Conservation (phyloP, 2,888 invertebrate genomes). For the Malthinus flaveolus region DNA sequence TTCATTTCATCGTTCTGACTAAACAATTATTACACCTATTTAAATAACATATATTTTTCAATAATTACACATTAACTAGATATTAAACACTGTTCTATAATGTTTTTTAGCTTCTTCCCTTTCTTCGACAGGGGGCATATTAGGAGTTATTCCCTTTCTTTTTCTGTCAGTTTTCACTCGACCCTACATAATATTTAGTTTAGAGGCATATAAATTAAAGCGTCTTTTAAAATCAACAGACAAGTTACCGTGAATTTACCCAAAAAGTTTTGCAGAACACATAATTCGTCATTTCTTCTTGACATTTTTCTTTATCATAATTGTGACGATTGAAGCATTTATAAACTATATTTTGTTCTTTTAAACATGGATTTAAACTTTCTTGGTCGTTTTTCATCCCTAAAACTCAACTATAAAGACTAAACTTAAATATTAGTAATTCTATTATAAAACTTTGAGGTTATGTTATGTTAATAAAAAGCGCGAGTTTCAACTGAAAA, state of each 20-base stretch:
- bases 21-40: no score
- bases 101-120: slow-evolving; percentile 68
- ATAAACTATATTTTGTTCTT: slow-evolving; percentile 75
- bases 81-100: slow-evolving; percentile 42
- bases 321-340: slow-evolving; percentile 72
- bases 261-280: slow-evolving; percentile 80
- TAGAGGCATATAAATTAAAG: neutral
- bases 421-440: no score
- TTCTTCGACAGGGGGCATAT: slow-evolving; percentile 71
- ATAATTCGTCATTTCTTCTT: slow-evolving; percentile 73
- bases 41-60: neutral
- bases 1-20: no score
- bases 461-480: no score
- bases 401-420: no score
- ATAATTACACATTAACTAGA: neutral
- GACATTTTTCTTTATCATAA: slow-evolving; percentile 68
- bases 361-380: slow-evolving; percentile 56
- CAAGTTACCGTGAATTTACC: no score
- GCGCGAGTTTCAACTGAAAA: no score
- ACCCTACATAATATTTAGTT: slow-evolving; percentile 56
- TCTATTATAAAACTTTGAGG: no score
- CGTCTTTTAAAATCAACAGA: neutral
- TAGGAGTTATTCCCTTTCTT: slow-evolving; percentile 65
- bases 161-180: slow-evolving; percentile 63
- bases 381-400: slow-evolving; percentile 38